A percentile compares a stretch with the other conserved stretches of the same genome.
phyloP scores from a whole-genome alignment of 2,888 invertebrate genomes.

The Electrophaes corylata region DNA sequence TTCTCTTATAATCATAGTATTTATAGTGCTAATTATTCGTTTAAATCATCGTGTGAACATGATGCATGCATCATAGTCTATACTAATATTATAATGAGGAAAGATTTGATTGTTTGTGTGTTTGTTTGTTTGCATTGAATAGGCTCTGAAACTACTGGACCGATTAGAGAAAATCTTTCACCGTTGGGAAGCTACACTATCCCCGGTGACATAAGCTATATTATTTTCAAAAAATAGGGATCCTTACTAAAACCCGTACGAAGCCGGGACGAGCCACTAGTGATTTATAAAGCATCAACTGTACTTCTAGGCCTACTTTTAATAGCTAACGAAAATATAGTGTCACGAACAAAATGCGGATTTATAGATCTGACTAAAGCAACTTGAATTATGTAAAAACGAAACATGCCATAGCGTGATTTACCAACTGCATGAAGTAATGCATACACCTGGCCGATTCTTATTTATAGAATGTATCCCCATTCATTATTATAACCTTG shows the following conservation, averaged over 20 bases:
- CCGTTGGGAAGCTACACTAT: too few species aligned
- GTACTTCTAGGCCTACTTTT: not conserved
- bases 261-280: too few species aligned
- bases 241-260: too few species aligned
- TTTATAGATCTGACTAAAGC: not conserved
- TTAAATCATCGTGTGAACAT: conserved; percentile 27
- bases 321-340: not conserved
- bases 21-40: conserved; percentile 26
- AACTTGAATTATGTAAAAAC: conserved; percentile 30
- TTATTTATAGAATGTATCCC: conserved; percentile 52
- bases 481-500: conserved; percentile 31
- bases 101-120: too few species aligned
- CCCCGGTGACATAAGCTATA: too few species aligned
- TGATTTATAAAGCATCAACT: not conserved
- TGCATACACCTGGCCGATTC: conserved; percentile 56
- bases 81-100: too few species aligned
- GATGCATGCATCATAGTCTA: conserved; percentile 14
- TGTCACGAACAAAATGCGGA: not conserved
- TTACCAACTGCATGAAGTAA: conserved; percentile 55
- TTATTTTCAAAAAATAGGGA: too few species aligned
- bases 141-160: too few species aligned
- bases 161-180: too few species aligned
- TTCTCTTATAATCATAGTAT: conserved; percentile 28
- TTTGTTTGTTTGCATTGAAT: too few species aligned
- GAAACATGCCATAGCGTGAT: conserved; percentile 45